Conservation (phyloP, 2,113 vertebrate genomes). For the Seriola aureovittata region DNA sequence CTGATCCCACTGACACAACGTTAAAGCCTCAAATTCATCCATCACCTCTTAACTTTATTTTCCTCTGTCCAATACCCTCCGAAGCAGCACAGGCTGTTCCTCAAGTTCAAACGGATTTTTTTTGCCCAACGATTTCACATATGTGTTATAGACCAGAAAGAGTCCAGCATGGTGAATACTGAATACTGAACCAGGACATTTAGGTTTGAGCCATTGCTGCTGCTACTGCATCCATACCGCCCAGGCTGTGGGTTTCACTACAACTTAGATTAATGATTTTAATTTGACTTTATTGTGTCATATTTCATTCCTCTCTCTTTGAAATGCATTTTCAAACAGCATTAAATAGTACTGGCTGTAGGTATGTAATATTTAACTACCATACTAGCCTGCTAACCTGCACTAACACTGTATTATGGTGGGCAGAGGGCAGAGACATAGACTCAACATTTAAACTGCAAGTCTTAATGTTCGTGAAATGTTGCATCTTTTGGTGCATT, state of each 20-base stretch:
- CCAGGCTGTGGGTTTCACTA: constrained; percentile 25
- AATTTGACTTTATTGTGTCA: constrained; percentile 32
- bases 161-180: constrained; percentile 64
- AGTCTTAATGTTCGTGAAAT: neutral
- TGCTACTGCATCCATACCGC: constrained; percentile 38
- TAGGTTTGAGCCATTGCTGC: constrained; percentile 52
- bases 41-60: constrained; percentile 30
- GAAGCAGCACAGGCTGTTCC: neutral
- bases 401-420: neutral
- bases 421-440: neutral
- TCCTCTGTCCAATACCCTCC: neutral
- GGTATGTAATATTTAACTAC: constrained; percentile 49
- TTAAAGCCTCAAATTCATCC: constrained; percentile 27
- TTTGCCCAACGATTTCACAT: constrained; percentile 25
- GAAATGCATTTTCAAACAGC: constrained; percentile 45
- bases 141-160: constrained; percentile 33
- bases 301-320: constrained; percentile 17
- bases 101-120: constrained; percentile 20
- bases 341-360: constrained; percentile 57
- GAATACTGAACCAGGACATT: constrained; percentile 60
- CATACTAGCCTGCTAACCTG: neutral
- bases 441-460: constrained; percentile 3
- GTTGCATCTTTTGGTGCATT: neutral
- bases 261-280: constrained; percentile 59
- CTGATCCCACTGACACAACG: constrained; percentile 50